Conservation (phyloP, 2,797 vertebrate genomes). For the Muscicapa striata region DNA sequence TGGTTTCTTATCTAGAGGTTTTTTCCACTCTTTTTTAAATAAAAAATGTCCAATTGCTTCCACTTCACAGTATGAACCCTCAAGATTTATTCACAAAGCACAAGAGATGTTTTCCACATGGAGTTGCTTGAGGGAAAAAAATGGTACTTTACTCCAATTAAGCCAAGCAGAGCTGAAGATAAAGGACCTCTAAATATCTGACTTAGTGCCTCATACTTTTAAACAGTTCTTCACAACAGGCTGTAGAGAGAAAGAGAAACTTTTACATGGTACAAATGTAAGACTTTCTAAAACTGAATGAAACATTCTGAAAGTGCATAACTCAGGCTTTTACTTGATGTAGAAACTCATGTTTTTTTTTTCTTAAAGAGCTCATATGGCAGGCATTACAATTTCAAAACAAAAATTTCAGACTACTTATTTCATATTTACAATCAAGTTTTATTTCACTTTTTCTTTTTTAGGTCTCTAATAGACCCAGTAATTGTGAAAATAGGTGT, state of each 20-base stretch:
- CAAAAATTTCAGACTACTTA: not conserved
- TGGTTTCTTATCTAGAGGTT: not conserved
- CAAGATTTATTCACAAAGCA: conserved; percentile 45
- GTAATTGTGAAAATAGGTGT: not conserved
- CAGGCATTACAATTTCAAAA: not conserved
- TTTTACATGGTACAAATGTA: not conserved
- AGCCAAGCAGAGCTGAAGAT: conserved; percentile 26
- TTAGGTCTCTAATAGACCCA: not conserved
- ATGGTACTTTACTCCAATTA: conserved; percentile 46
- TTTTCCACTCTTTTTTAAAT: not conserved
- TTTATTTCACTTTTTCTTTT: not conserved
- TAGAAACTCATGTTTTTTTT: not conserved
- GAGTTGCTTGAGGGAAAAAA: conserved; percentile 30
- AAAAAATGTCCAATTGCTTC: conserved; percentile 26
- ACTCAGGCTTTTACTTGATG: not conserved
- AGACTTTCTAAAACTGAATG: not conserved
- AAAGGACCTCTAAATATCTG: conserved; percentile 28
- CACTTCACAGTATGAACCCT: conserved; percentile 50
- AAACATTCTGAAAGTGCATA: not conserved
- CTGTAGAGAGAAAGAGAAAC: not conserved
- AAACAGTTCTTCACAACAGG: not conserved
- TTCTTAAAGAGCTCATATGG: not conserved
- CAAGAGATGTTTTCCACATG: conserved; percentile 43
- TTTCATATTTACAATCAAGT: not conserved
- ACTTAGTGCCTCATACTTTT: not conserved